Conservation (phyloP, 2,113 vertebrate genomes). For the Coryphaenoides rupestris region DNA sequence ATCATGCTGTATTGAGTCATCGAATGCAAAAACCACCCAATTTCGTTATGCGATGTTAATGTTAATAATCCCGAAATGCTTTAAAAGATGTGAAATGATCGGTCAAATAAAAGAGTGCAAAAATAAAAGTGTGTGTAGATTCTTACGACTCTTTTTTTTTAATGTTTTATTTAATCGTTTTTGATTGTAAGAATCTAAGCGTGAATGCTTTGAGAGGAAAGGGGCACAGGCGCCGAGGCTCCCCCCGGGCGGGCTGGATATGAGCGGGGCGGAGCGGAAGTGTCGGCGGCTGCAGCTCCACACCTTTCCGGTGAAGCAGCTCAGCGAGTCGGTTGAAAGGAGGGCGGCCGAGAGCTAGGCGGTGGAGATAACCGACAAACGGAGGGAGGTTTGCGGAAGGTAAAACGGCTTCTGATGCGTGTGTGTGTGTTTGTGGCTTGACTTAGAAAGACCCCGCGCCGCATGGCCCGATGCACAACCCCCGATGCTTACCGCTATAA, state of each 20-base stretch:
- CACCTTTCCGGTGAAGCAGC: conserved; percentile 77
- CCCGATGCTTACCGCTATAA: not conserved
- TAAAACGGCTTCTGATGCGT: conserved; percentile 43
- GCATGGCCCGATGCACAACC: not conserved
- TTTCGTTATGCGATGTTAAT: too few relatives aligned
- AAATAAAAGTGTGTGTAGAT: too few relatives aligned
- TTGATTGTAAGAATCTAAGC: too few relatives aligned
- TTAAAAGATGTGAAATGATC: conserved; percentile 14
- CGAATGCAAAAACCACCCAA: too few relatives aligned
- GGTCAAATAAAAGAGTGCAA: too few relatives aligned
- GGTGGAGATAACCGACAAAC: conserved; percentile 37
- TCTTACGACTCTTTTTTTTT: too few relatives aligned
- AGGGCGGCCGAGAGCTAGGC: conserved; percentile 42
- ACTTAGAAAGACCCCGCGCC: too few relatives aligned
- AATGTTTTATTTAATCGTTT: too few relatives aligned
- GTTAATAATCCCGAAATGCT: too few relatives aligned
- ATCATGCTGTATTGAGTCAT: too few relatives aligned
- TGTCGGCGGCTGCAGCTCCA: conserved; percentile 68
- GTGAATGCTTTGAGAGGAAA: conserved; percentile 15
- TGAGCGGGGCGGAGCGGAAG: conserved; percentile 63
- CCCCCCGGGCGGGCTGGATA: too few relatives aligned
- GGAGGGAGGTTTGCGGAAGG: conserved; percentile 41
- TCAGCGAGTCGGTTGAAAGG: conserved; percentile 60
- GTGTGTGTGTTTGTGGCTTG: not conserved
- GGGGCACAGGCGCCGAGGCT: conserved; percentile 5